Conservation (phyloP, 2,797 vertebrate genomes). For the Dipus sagitta region DNA sequence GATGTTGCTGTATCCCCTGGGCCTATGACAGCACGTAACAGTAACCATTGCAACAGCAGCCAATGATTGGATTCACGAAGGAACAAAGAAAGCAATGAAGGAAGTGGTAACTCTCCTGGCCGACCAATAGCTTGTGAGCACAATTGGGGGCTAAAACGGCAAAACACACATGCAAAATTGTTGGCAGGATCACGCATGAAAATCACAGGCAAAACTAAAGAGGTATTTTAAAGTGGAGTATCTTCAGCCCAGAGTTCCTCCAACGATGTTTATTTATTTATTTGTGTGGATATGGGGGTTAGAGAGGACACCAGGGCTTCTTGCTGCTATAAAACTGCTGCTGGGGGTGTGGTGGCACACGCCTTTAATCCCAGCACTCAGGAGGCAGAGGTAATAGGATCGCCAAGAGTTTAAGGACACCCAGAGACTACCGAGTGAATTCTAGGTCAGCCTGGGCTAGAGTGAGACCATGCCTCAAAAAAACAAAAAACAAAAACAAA, state of each 20-base stretch:
- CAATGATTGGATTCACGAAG: neutral
- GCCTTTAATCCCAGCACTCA: too few species aligned
- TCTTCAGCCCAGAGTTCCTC: neutral
- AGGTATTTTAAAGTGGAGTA: neutral
- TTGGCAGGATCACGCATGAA: neutral
- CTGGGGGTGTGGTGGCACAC: too few species aligned
- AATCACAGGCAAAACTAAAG: neutral
- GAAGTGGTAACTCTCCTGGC: neutral
- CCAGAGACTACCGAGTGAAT: too few species aligned
- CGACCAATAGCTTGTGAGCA: neutral
- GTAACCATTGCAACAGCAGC: constrained; percentile 10
- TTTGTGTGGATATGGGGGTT: too few species aligned
- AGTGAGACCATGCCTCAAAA: too few species aligned
- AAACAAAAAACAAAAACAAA: too few species aligned
- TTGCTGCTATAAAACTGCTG: too few species aligned
- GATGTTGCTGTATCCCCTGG: neutral
- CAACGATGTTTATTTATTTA: too few species aligned
- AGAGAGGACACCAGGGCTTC: too few species aligned
- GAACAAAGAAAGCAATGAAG: constrained; percentile 27
- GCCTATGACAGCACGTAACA: neutral
- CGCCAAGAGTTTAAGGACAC: too few species aligned
- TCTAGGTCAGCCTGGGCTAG: too few species aligned
- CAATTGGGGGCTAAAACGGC: neutral
- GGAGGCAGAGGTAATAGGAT: too few species aligned
- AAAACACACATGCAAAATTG: neutral